Percentiles rank a stretch among this genome's conserved stretches.
Conservation (phyloP, 2,113 vertebrate genomes). For the Laticauda colubrina region DNA sequence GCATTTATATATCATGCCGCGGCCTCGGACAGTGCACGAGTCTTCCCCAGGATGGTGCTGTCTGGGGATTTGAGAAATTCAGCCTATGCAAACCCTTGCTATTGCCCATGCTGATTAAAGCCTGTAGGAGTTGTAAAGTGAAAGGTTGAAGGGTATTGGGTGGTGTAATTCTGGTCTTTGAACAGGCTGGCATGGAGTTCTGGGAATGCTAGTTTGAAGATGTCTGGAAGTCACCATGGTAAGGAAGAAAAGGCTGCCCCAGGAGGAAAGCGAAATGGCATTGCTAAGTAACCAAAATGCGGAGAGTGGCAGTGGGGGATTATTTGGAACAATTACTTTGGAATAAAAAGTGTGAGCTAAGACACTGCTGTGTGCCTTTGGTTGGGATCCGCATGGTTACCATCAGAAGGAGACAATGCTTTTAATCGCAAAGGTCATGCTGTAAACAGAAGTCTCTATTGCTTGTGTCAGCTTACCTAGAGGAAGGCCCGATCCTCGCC, state of each 20-base stretch:
- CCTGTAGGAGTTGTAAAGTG: background rate
- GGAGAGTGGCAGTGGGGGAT: background rate
- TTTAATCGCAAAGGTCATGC: background rate
- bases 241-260: background rate
- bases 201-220: background rate
- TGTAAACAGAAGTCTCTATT: background rate
- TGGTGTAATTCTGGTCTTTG: background rate
- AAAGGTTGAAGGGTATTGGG: background rate
- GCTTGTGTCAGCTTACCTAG: background rate
- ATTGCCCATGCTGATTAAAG: background rate
- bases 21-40: background rate
- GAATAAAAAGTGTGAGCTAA: background rate
- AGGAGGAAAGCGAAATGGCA: background rate
- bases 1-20: background rate
- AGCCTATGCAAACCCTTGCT: background rate
- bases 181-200: background rate
- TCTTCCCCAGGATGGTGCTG: background rate
- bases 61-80: background rate
- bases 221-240: background rate
- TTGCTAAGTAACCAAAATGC: background rate
- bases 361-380: background rate
- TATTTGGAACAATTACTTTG: background rate
- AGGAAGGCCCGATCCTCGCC: too few species aligned
- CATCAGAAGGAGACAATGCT: background rate
- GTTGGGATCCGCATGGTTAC: background rate